phyloP scores from a whole-genome alignment of 2,113 vertebrate species.

The Pyxicephalus adspersus region DNA sequence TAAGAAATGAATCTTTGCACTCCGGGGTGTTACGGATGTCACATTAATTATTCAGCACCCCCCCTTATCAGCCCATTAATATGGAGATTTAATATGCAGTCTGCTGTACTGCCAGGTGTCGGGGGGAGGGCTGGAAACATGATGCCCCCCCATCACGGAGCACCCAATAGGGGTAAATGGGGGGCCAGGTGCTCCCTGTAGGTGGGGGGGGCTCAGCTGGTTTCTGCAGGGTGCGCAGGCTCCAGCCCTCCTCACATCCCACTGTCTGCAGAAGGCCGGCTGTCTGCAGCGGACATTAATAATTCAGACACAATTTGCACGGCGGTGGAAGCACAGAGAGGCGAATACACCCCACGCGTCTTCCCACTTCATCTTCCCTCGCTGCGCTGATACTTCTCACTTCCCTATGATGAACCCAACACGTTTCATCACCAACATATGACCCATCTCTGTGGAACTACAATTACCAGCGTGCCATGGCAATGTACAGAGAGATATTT shows the following conservation, averaged over 20 bases:
- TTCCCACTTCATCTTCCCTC: too few relatives aligned
- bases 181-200: constrained; percentile 42
- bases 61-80: background rate
- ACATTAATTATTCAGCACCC: constrained; percentile 14
- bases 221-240: constrained; percentile 16
- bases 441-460: too few relatives aligned
- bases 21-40: too few relatives aligned
- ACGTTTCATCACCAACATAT: too few relatives aligned
- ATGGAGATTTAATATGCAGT: background rate
- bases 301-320: constrained; percentile 70
- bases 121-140: background rate
- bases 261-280: constrained; percentile 57
- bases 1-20: too few relatives aligned
- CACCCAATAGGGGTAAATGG: background rate
- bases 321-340: constrained; percentile 49
- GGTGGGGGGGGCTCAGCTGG: constrained; percentile 36
- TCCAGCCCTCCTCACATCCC: constrained; percentile 34
- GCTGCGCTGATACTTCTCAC: too few relatives aligned
- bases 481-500: too few relatives aligned
- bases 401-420: too few relatives aligned
- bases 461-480: too few relatives aligned
- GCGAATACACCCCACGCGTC: background rate
- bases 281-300: constrained; percentile 70
- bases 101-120: constrained; percentile 7
- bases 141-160: background rate